Percentiles rank a stretch among this genome's conserved stretches.
Evolutionary conservation across 2,113 vertebrate genomes (phyloP).

Genomic region (Amphilophus citrinellus): DNA sequence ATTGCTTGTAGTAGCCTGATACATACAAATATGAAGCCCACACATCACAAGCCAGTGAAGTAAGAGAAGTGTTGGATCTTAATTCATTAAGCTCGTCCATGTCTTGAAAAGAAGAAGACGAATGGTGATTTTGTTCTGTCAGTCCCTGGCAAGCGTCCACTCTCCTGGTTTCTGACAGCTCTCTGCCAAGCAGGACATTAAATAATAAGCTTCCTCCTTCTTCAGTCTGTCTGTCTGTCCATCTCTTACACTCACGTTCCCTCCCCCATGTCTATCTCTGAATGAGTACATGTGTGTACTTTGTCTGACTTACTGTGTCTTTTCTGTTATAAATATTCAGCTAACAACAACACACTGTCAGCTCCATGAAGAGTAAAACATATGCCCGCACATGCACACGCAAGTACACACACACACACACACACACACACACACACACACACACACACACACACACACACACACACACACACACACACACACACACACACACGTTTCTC

Average conservation of each 20-base stretch:
- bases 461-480: neutral
- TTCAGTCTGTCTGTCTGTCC: constrained; percentile 31
- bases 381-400: constrained; percentile 20
- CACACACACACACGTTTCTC: constrained; percentile 22
- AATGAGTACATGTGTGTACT: constrained; percentile 37
- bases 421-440: neutral
- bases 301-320: constrained; percentile 56
- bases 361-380: constrained; percentile 51
- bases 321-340: constrained; percentile 69
- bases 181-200: constrained; percentile 74
- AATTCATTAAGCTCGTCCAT: constrained; percentile 65
- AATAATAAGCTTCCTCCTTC: constrained; percentile 70
- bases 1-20: constrained; percentile 23
- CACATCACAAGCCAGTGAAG: constrained; percentile 15
- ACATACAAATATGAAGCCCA: constrained; percentile 28
- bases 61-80: constrained; percentile 36
- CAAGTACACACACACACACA: neutral
- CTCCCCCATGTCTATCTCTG: constrained; percentile 10
- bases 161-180: constrained; percentile 59
- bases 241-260: constrained; percentile 21
- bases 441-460: too few species aligned
- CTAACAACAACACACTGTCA: constrained; percentile 60
- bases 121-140: constrained; percentile 66
- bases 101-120: constrained; percentile 54
- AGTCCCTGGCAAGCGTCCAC: constrained; percentile 55